Evolutionary conservation across 1,140 invertebrate genomes (phyloP), one percentile per base, ranked within the genome.

Genomic region (Gerris buenoi): DNA sequence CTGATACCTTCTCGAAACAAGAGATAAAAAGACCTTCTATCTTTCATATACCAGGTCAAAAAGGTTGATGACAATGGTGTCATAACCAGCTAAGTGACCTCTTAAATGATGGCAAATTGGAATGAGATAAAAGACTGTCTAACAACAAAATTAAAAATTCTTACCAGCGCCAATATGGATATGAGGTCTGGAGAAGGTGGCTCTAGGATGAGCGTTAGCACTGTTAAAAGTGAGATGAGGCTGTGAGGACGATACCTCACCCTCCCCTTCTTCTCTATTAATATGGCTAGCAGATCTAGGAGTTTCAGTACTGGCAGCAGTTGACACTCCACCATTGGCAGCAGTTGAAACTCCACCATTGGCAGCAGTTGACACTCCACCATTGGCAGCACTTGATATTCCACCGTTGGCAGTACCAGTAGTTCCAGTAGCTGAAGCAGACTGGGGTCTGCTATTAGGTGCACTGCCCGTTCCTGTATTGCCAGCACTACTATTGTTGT

Each of bases 211-310:
- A 18, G 33, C 5, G 5, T 46, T 5, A 46, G 33, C 5, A 46
- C 33, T 46, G n/a, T n/a, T n/a, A n/a, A n/a, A n/a, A n/a, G n/a
- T n/a, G n/a, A n/a, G n/a, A n/a, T n/a, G n/a, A n/a, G n/a, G n/a
- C n/a, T n/a, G n/a, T n/a, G n/a, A n/a, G n/a, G n/a, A n/a, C n/a
- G n/a, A n/a, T n/a, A n/a, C n/a, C n/a, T n/a, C n/a, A n/a, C n/a
- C n/a, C n/a, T n/a, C n/a, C n/a, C n/a, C n/a, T n/a, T n/a, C n/a
- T n/a, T n/a, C n/a, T n/a, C n/a, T n/a, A n/a, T n/a, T n/a, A n/a
- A n/a, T n/a, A n/a, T n/a, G 65, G 1, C 84, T 77, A 2, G 84
- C 86, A 14, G 85, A 86, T 62, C 85, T 84, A 73, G 86, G 80
- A 15, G 85, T 87, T 65, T 81, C 81, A 10, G 82, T 81, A 67